phyloP scores from a whole-genome alignment of 2,113 vertebrate genomes.

The Alligator sinensis region DNA sequence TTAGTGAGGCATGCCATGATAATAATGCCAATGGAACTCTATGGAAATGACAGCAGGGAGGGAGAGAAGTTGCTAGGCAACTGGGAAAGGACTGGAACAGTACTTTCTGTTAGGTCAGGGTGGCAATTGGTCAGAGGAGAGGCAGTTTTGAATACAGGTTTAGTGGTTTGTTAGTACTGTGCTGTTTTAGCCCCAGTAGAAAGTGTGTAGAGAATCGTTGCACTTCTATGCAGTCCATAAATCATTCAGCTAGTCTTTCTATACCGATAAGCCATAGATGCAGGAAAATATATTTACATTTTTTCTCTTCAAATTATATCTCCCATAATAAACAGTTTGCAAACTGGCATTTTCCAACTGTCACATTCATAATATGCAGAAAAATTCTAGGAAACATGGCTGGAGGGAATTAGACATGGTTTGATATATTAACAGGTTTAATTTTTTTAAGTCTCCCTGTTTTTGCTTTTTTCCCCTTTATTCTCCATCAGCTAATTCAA shows the following conservation, averaged over 20 bases:
- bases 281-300: neutral
- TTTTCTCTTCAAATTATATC: neutral
- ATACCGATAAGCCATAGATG: fast-evolving
- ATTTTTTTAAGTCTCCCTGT: neutral
- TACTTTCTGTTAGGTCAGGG: neutral
- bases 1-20: neutral
- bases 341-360: neutral
- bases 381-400: neutral
- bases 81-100: neutral
- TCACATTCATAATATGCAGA: fast-evolving
- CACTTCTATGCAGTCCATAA: neutral
- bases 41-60: neutral
- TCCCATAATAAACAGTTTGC: neutral
- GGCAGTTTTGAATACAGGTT: neutral
- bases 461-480: neutral
- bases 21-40: fast-evolving
- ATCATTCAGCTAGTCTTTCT: neutral
- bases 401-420: neutral
- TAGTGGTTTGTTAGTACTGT: neutral
- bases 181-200: neutral
- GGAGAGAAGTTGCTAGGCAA: neutral
- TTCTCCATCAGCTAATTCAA: neutral
- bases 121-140: neutral
- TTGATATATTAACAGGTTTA: neutral
- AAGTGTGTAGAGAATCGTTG: neutral